Percentiles rank a stretch among this genome's conserved stretches.
These are phyloP conservation scores for Cyprinodon variegatus DNA, from an alignment of 2,113 vertebrate genomes.

Conservation along the genomic window DNA sequence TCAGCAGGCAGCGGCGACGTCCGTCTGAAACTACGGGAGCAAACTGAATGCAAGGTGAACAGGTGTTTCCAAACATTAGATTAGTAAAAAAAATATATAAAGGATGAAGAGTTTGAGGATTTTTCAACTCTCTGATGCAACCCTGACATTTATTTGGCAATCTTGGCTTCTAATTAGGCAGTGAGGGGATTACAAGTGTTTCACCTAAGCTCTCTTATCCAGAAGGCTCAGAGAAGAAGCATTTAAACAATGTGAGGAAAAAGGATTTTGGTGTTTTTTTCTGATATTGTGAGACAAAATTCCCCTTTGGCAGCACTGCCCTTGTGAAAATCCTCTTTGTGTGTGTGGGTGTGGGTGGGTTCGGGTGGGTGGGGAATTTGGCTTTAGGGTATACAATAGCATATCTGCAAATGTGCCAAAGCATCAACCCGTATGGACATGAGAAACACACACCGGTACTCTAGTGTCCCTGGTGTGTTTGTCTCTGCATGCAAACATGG, in stretches of 20 bases:
- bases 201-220: constrained; percentile 43
- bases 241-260: constrained; percentile 51
- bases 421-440: constrained; percentile 30
- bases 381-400: constrained; percentile 33
- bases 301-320: constrained; percentile 60
- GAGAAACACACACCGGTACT: constrained; percentile 24
- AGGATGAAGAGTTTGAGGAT: constrained; percentile 43
- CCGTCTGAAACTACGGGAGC: constrained; percentile 1
- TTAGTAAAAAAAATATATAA: constrained; percentile 20
- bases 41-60: constrained; percentile 53
- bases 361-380: not conserved
- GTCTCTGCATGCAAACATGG: constrained; percentile 31
- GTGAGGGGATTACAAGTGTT: constrained; percentile 53
- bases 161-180: constrained; percentile 64
- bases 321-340: constrained; percentile 33
- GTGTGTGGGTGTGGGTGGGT: not conserved
- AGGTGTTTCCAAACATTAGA: constrained; percentile 43
- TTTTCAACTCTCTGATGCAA: constrained; percentile 61
- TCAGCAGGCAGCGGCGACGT: constrained; percentile 4
- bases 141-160: constrained; percentile 65
- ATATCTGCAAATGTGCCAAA: constrained; percentile 49
- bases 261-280: constrained; percentile 52
- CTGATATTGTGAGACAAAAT: constrained; percentile 59
- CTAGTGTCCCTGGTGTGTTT: constrained; percentile 25
- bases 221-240: constrained; percentile 48